Conservation (phyloP, 2,113 vertebrate species). For the Chaenogobius annularis region DNA sequence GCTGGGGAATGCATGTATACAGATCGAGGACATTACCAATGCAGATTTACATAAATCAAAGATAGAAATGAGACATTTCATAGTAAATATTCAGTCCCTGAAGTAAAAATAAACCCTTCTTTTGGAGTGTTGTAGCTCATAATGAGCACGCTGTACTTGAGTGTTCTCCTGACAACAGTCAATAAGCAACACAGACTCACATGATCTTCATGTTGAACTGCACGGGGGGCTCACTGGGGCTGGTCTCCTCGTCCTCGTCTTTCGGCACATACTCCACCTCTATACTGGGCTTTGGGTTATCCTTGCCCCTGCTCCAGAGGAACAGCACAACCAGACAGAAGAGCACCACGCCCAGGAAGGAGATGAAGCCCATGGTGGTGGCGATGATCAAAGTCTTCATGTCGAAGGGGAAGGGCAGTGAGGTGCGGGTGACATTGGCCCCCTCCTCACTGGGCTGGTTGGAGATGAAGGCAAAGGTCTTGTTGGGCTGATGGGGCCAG, state of each 20-base stretch:
- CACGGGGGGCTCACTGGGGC: slow-evolving; percentile 84
- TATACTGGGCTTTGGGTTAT: slow-evolving; percentile 94
- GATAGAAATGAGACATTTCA: slow-evolving; percentile 52
- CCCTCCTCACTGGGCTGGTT: slow-evolving; percentile 95
- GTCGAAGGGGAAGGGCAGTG: slow-evolving; percentile 94
- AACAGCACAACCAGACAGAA: slow-evolving; percentile 98
- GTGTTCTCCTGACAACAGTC: slow-evolving; percentile 52
- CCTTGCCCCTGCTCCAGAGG: slow-evolving; percentile 97
- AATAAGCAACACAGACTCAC: slow-evolving; percentile 69
- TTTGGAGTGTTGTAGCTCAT: slow-evolving; percentile 52
- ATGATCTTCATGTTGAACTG: slow-evolving; percentile 99
- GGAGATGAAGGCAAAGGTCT: slow-evolving; percentile 96
- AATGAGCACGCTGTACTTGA: slow-evolving; percentile 44
- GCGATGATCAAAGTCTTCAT: slow-evolving; percentile 98
- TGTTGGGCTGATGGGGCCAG: slow-evolving; percentile 97
- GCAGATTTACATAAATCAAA: slow-evolving; percentile 67
- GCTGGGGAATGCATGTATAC: slow-evolving; percentile 54
- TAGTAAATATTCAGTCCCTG: slow-evolving; percentile 65
- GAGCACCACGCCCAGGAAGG: slow-evolving; percentile 95
- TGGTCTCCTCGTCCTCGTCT: slow-evolving; percentile 86
- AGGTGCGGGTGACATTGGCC: slow-evolving; percentile 89
- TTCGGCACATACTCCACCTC: slow-evolving; percentile 97
- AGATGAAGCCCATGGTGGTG: slow-evolving; percentile 99
- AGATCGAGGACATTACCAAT: slow-evolving; percentile 61
- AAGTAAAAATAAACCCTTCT: slow-evolving; percentile 54